Evolutionary conservation across 2,113 vertebrate species (phyloP).

Genomic region (Pandion haliaetus): DNA sequence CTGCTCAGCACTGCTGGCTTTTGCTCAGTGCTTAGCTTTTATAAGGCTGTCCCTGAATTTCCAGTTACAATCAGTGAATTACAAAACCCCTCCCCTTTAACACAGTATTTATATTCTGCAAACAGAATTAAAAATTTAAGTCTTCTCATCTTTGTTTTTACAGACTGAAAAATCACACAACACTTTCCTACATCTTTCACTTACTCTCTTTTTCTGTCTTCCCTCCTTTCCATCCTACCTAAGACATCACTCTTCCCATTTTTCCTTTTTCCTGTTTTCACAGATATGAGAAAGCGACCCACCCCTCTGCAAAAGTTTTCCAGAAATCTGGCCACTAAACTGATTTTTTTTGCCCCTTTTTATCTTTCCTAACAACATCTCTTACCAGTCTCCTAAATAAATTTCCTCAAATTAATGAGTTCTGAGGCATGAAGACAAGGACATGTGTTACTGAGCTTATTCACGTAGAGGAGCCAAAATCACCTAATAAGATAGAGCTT

Average conservation of each 20-base stretch:
- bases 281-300: not conserved
- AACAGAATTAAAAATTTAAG: not conserved
- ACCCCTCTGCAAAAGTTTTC: not conserved
- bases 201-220: not conserved
- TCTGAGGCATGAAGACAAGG: not conserved
- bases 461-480: not conserved
- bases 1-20: not conserved
- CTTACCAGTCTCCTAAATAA: not conserved
- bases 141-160: not conserved
- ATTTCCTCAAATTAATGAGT: not conserved
- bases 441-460: not conserved
- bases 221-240: not conserved
- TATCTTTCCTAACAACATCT: not conserved
- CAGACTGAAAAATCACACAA: not conserved
- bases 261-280: not conserved
- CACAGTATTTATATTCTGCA: not conserved
- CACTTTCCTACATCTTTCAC: not conserved
- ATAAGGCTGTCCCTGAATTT: not conserved
- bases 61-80: not conserved
- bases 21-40: not conserved
- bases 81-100: not conserved
- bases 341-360: not conserved
- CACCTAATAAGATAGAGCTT: not conserved
- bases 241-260: not conserved
- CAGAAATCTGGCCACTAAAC: not conserved